Evolutionary conservation across 2,113 vertebrate genomes (phyloP), one percentile per base, ranked within the genome.

Genomic region (Tetrao urogallus): DNA sequence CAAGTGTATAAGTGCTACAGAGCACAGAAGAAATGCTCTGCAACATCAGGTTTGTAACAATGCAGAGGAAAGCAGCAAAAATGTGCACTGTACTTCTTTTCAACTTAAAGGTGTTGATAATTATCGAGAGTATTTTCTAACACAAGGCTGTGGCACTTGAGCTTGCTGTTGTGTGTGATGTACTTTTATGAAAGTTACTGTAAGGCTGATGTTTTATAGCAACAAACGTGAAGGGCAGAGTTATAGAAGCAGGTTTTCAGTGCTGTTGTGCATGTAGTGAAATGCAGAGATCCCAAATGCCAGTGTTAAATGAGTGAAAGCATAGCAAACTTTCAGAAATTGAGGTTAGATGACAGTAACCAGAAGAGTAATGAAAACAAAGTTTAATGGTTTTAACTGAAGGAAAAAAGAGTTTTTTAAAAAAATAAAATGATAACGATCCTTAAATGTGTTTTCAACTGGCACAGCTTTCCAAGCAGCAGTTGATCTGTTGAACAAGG

Each of bases 371-470:
- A 83, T 45, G 14, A 88, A 85, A 92, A 84, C 40, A 34, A 13
- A 47, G 6, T 70, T 96, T 88, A 90, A 88, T 94, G 42, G 73
- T 54, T 79, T 82, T 91, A 40, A 34, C 40, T 54, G 38, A 80
- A 86, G 42, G 76, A 7, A 42, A 77, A 47, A 82, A 42, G 34
- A 78, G 5, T 40, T 14, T 42, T 42, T 42, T 42, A 13, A 27
- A 66, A 77, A 66, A n/a, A 54, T 18, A 27, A 20, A n/a, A 34
- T 21, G 22, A 15, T 72, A 80, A 94, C 80, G 48, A 90, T 88
- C 61, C 15, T 11, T 56, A 75, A 54, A n/a, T 52, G 18, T 74
- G 18, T 75, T 91, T 86, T 66, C 70, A 66, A 6, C 13, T 9
- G 17, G 47, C 48, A 71, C 13, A 80, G 34, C 83, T 91, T 69